These are phyloP conservation scores for Nowickia ferox DNA, from an alignment of 2,888 invertebrate species.

Conservation along the genomic window DNA sequence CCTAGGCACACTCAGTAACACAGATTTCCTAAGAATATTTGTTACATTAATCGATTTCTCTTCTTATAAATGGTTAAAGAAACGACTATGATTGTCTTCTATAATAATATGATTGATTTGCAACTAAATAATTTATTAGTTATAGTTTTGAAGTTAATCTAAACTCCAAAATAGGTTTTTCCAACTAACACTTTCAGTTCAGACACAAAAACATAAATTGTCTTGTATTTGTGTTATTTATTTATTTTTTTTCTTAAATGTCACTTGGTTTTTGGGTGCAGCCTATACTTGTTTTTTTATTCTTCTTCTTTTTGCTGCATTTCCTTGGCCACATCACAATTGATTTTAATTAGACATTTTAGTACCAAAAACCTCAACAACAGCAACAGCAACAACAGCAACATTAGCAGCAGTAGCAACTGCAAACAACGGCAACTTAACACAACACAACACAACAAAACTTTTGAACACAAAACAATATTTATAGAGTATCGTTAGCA, in stretches of 20 bases:
- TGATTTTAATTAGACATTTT: conserved; percentile 71
- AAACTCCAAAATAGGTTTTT: neutral
- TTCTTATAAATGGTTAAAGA: too few relatives aligned
- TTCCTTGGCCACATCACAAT: conserved; percentile 62
- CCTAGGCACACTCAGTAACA: too few relatives aligned
- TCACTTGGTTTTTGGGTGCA: conserved; percentile 56
- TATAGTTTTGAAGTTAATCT: neutral
- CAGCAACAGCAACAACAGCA: conserved; percentile 8
- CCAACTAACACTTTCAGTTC: conserved; percentile 1
- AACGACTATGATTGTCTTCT: too few relatives aligned
- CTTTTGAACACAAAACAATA: conserved; percentile 52
- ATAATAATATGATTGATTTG: too few relatives aligned
- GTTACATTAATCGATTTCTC: too few relatives aligned
- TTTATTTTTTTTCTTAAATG: conserved; percentile 1
- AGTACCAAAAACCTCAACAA: conserved; percentile 29
- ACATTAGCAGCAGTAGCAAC: neutral
- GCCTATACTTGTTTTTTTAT: conserved; percentile 45
- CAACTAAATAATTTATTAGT: too few relatives aligned
- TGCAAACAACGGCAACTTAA: conserved; percentile 4
- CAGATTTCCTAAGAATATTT: too few relatives aligned
- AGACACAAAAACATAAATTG: conserved; percentile 28
- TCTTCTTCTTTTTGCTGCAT: neutral
- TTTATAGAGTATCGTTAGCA: conserved; percentile 72
- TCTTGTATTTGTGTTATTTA: too few relatives aligned
- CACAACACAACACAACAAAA: conserved; percentile 22